These are phyloP conservation scores for Epinephelus malabaricus DNA, from an alignment of 2,797 vertebrate genomes.

Conservation along the genomic window DNA sequence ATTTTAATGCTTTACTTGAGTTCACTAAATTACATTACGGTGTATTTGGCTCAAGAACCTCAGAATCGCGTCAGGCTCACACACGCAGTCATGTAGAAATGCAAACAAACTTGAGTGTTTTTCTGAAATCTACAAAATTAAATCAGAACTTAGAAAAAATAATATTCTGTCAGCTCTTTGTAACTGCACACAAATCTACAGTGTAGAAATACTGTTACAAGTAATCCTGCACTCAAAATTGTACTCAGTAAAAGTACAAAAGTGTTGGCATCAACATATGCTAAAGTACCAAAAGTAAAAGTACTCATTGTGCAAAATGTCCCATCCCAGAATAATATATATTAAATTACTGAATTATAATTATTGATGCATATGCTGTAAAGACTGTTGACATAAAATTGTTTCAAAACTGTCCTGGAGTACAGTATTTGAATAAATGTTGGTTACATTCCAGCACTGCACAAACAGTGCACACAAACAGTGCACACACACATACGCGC, in stretches of 20 bases:
- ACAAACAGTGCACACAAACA: too few relatives aligned
- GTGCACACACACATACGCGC: background rate
- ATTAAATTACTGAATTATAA: too few relatives aligned
- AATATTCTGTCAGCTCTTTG: background rate
- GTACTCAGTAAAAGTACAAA: too few relatives aligned
- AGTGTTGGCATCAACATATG: too few relatives aligned
- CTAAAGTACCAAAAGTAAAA: too few relatives aligned
- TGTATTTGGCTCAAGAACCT: slow-evolving; percentile 25
- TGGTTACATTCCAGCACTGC: too few relatives aligned
- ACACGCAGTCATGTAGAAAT: slow-evolving; percentile 11
- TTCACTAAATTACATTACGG: slow-evolving; percentile 40
- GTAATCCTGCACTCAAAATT: too few relatives aligned
- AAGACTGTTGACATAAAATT: too few relatives aligned
- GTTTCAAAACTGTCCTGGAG: background rate
- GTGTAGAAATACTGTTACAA: too few relatives aligned
- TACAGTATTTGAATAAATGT: background rate
- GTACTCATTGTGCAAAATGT: too few relatives aligned
- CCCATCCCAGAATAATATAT: too few relatives aligned
- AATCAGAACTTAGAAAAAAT: background rate
- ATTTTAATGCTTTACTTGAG: slow-evolving; percentile 29
- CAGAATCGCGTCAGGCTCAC: slow-evolving; percentile 32
- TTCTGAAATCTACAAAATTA: slow-evolving; percentile 2
- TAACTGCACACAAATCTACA: background rate
- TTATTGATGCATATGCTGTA: too few relatives aligned
- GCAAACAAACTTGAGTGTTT: slow-evolving; percentile 2